Evolutionary conservation across 2,888 invertebrate species (phyloP).

Genomic region (Sinohyriopsis cumingii): DNA sequence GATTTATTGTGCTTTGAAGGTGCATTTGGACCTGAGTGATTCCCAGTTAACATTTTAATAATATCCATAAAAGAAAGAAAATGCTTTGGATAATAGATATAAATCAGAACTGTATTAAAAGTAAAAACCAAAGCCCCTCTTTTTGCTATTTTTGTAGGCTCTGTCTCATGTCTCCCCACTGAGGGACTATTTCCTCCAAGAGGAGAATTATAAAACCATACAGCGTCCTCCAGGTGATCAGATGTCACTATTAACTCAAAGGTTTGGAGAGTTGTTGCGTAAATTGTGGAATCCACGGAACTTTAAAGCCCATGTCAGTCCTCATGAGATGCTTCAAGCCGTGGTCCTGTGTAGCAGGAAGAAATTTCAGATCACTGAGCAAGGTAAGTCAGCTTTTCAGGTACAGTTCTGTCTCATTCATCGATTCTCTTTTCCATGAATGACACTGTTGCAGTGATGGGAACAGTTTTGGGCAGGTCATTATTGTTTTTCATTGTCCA

Average conservation of each 20-base stretch:
- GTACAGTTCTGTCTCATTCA: too few relatives aligned
- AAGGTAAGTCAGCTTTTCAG: conserved; percentile 77
- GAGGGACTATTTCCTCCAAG: conserved; percentile 94
- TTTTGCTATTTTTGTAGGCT: conserved; percentile 77
- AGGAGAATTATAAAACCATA: conserved; percentile 87
- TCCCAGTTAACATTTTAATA: too few relatives aligned
- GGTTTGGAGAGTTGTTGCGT: conserved; percentile 95
- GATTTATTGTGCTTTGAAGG: too few relatives aligned
- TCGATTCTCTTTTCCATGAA: too few relatives aligned
- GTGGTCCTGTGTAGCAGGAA: conserved; percentile 97
- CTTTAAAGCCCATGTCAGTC: conserved; percentile 99
- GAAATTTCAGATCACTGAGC: conserved; percentile 97
- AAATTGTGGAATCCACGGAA: conserved; percentile 99
- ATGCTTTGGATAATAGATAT: too few relatives aligned
- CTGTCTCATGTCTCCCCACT: conserved; percentile 95
- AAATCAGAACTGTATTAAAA: too few relatives aligned
- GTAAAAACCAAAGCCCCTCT: too few relatives aligned
- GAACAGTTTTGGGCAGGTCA: too few relatives aligned
- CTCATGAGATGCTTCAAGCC: conserved; percentile 99
- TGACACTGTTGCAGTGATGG: too few relatives aligned
- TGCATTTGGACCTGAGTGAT: too few relatives aligned
- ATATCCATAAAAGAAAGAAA: too few relatives aligned
- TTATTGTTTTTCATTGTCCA: too few relatives aligned
- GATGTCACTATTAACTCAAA: conserved; percentile 85
- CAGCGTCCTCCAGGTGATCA: conserved; percentile 97